Evolutionary conservation across 2,113 vertebrate genomes (phyloP).

Genomic region (Forbesichthys agassizii): DNA sequence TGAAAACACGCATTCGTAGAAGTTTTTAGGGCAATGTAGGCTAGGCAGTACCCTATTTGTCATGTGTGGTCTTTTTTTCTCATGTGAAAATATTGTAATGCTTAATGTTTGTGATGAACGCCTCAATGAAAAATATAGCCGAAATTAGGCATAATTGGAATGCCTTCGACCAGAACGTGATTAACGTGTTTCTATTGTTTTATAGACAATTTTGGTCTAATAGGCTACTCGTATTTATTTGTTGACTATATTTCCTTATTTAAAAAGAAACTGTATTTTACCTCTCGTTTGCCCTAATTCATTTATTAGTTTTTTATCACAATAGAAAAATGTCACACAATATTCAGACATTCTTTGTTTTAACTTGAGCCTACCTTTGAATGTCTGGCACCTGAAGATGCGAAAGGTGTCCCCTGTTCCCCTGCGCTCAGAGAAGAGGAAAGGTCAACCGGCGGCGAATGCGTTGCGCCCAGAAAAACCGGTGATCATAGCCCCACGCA

Average conservation of each 20-base stretch:
- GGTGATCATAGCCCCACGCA: constrained; percentile 4
- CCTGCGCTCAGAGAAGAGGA: neutral
- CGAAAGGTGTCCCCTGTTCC: neutral
- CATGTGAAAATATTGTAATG: too few relatives aligned
- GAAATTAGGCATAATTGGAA: neutral
- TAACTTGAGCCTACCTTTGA: neutral
- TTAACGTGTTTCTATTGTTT: neutral
- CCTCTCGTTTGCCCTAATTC: neutral
- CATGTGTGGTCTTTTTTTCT: too few relatives aligned
- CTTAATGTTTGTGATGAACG: too few relatives aligned
- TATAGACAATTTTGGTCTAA: neutral
- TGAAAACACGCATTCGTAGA: neutral
- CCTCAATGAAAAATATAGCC: too few relatives aligned
- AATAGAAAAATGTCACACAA: neutral
- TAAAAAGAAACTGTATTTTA: neutral
- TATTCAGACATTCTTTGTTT: neutral
- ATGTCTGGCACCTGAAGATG: constrained; percentile 5
- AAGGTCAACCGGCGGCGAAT: neutral
- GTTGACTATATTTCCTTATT: neutral
- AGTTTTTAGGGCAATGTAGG: too few relatives aligned
- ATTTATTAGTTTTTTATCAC: neutral
- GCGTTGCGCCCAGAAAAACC: neutral
- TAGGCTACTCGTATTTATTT: too few relatives aligned
- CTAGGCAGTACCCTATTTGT: too few relatives aligned
- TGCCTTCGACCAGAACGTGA: neutral